These are phyloP conservation scores for Lepilemur septentrionalis DNA, from an alignment of 2,797 vertebrate species.

Conservation along the genomic window DNA sequence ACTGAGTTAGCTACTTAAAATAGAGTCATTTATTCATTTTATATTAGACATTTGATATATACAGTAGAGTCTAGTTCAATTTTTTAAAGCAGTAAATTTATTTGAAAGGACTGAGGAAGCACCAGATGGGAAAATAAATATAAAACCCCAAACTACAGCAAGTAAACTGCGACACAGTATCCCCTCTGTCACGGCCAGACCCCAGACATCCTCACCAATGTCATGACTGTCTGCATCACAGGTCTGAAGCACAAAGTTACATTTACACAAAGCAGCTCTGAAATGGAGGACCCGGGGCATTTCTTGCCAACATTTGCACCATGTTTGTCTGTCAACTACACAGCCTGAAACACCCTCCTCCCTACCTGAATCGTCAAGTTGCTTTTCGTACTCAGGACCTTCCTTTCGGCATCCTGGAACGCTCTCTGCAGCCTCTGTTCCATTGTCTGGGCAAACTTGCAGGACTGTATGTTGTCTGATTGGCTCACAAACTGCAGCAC, in stretches of 20 bases:
- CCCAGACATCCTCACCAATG: background rate
- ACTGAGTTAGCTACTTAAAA: slow-evolving; percentile 5
- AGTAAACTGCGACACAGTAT: background rate
- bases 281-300: background rate
- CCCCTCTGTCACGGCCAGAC: background rate
- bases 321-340: background rate
- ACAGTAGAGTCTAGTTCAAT: background rate
- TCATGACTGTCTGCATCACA: background rate
- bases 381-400: slow-evolving; percentile 89
- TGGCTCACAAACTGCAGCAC: slow-evolving; percentile 96
- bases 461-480: slow-evolving; percentile 93
- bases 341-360: fast-evolving
- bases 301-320: background rate
- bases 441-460: slow-evolving; percentile 96
- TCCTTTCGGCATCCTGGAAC: slow-evolving; percentile 94
- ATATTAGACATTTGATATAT: background rate
- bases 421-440: slow-evolving; percentile 95
- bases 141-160: background rate
- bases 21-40: slow-evolving; percentile 27
- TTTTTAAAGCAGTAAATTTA: background rate
- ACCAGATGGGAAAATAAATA: background rate
- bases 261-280: background rate
- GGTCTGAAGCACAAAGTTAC: background rate
- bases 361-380: slow-evolving; percentile 93
- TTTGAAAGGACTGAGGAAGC: background rate